Base-by-base conservation (phyloP, 2,797 vertebrate species). In the Rhodeus uyekii region DNA sequence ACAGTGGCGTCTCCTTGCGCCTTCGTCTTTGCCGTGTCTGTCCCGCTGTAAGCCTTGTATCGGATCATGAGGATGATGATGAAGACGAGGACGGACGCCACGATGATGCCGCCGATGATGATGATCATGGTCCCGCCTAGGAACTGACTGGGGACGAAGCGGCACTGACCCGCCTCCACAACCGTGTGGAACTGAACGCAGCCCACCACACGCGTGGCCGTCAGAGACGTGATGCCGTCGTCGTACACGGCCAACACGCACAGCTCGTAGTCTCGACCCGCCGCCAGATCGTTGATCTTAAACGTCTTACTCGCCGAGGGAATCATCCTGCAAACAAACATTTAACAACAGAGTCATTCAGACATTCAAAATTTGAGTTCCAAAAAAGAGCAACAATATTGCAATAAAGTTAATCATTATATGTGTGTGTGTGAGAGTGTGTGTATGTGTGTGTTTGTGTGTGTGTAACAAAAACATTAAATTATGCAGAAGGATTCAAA, bases 1-100 rank as follows among this genome's bases (percentile, higher is more conserved):
- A 36, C 94, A 78, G 88, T 81, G 90, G 91, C 0, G 7, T 44
- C 68, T 9, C 13, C 22, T 18, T 2, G n/a, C 1, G 46, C 69
- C 58, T 81, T 94, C 87, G 94, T 92, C 85, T 94, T 94, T 67
- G 91, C 67, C 4, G 94, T 92, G 3, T 96, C 95, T 0, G 93
- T 93, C 38, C 94, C 91, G 34, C 95, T 92, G 60, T 97, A 96
- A 72, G 96, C 95, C 86, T 98, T 99, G 93, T 98, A 99, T 46
- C 97, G 96, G 84, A 98, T 98, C 95, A 97, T 97, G 85, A 99
- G 94, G 91, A 98, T 97, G 89, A 99, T 94, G 89, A 98, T 98
- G 92, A 98, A 98, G 84, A 98, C 96, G 27, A 98, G 93, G 86
- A 96, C 95, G 0, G 95, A 96, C 1, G 95, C 95, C 64, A 96